Base-by-base conservation (phyloP, 1,140 invertebrate genomes). In the Drosophila paulistorum region DNA sequence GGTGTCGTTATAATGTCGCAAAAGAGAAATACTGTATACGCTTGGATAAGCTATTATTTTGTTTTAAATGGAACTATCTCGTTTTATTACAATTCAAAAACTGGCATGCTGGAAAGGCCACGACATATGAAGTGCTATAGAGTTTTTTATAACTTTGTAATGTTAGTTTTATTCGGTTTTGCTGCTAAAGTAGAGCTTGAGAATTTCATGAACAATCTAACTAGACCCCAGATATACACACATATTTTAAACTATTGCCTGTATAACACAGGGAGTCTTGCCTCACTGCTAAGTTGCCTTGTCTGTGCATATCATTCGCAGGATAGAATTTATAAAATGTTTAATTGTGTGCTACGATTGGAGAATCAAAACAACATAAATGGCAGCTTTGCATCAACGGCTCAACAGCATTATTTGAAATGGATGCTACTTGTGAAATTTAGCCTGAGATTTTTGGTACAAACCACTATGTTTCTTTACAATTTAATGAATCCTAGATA, bases 251-350 rank as follows among this genome's bases (percentile, higher is more conserved):
- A 7, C 6, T 30, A 30, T 30, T 6, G 30, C 30, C 30, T 5
- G 6, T 30, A 30, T 30, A 6, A 30, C 30, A 30, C 30, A 30
- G 30, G 6, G 0, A 30, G 0, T 30, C 30, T 30, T 30, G 0
- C 7, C 30, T 6, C 6, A 30, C 30, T 30, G 30, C 5, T 59
- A 0, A 61, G 51, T 17, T 71, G 39, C 42, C 42, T 73, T 0
- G 48, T 33, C 6, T 76, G 65, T 39, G 30, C 23, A 3, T 45
- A 58, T 7, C 48, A 48, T 0, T 58, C 60, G 37, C 76, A 79
- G 13, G 11, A 45, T 1, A 58, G 9, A 3, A 76, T 84, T n/a
- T 68, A 51, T 10, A 13, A 9, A 3, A 33, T 65, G n/a, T 3
- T 68, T 10, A 7, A 37, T 1, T 45, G 65, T 17, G 17, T 82